Conservation (phyloP, 1,140 invertebrate species). For the Hycleus cichorii region DNA sequence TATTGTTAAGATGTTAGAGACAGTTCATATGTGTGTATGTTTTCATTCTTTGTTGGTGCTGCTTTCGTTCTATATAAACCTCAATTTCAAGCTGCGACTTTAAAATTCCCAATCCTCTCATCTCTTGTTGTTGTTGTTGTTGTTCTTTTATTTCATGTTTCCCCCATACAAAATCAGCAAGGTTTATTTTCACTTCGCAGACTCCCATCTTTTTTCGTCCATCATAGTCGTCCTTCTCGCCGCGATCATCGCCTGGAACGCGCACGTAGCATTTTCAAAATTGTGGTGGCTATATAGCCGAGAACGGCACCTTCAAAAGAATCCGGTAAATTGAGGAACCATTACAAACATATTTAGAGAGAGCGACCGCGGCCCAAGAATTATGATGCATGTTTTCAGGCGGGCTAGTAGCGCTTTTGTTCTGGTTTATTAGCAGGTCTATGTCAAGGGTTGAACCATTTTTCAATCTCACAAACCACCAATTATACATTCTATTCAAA, state of each 20-base stretch:
- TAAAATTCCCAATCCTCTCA: too few species aligned
- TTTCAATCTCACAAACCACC: not conserved
- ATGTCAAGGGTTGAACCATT: slow-evolving; percentile 16
- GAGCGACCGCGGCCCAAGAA: slow-evolving; percentile 14
- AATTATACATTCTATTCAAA: not conserved
- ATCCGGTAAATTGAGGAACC: slow-evolving; percentile 32
- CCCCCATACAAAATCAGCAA: too few species aligned
- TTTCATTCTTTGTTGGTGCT: not conserved
- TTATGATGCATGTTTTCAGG: slow-evolving; percentile 26
- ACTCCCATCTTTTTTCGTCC: too few species aligned
- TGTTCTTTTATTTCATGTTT: too few species aligned
- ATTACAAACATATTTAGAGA: slow-evolving; percentile 35
- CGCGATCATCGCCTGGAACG: too few species aligned
- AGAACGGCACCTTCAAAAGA: slow-evolving; percentile 28
- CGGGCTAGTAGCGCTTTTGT: slow-evolving; percentile 30
- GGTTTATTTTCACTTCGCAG: too few species aligned
- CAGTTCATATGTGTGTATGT: not conserved
- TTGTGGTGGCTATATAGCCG: not conserved
- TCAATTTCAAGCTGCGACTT: too few species aligned
- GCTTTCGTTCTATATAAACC: too few species aligned
- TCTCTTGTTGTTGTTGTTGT: too few species aligned
- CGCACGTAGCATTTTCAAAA: too few species aligned
- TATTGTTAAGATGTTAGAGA: slow-evolving; percentile 20
- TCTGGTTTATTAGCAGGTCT: slow-evolving; percentile 29
- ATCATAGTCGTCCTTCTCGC: too few species aligned